Evolutionary conservation across 1,140 invertebrate species (phyloP).

Genomic region (Coelopa frigida): DNA sequence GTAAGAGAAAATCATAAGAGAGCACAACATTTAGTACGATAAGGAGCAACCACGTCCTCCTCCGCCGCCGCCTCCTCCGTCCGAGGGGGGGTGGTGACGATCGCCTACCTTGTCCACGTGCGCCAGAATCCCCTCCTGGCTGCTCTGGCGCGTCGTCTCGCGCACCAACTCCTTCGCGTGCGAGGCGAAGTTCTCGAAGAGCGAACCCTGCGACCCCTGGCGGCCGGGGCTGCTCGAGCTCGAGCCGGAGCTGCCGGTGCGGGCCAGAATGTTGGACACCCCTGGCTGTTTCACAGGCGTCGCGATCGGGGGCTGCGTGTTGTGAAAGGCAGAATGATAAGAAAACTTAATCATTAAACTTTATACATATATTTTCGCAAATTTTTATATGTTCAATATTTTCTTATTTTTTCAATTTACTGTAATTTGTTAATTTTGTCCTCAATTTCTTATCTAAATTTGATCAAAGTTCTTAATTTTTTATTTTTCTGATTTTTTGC

Average conservation of each 20-base stretch:
- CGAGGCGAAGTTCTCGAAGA: constrained; percentile 76
- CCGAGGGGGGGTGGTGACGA: too few species aligned
- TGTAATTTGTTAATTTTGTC: too few species aligned
- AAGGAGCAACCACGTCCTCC: too few species aligned
- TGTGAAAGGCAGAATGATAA: too few species aligned
- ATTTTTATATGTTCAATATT: background rate
- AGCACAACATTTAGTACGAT: too few species aligned
- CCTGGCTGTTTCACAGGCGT: constrained; percentile 54
- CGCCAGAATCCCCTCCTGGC: constrained; percentile 80
- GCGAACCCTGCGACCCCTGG: constrained; percentile 70
- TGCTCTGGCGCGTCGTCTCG: constrained; percentile 78
- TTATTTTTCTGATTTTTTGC: too few species aligned
- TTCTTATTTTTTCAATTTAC: background rate
- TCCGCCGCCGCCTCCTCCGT: too few species aligned
- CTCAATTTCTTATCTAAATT: too few species aligned
- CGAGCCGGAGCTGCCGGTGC: constrained; percentile 59
- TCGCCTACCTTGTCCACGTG: constrained; percentile 78
- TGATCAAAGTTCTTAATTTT: too few species aligned
- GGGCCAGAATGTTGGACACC: constrained; percentile 56
- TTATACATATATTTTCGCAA: too few species aligned
- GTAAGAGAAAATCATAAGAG: too few species aligned
- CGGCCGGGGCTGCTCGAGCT: constrained; percentile 47
- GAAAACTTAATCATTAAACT: too few species aligned
- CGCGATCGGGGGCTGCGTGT: constrained; percentile 46
- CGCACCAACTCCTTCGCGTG: constrained; percentile 80